Percentiles rank a stretch among this genome's conserved stretches.
Evolutionary conservation across 2,888 invertebrate species (phyloP).

Genomic region (Protodeltote pygarga): DNA sequence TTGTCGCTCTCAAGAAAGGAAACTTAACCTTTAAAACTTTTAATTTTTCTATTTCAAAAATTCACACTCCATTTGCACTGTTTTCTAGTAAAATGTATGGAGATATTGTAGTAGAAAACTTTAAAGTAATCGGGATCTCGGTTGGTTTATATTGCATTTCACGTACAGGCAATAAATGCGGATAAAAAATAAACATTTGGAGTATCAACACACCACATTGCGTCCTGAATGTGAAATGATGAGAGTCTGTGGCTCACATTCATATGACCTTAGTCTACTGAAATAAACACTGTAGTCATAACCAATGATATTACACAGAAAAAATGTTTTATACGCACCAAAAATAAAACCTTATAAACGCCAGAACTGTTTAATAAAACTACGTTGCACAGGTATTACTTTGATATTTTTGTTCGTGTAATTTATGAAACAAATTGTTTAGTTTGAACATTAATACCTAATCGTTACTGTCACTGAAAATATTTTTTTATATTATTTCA

Average conservation of each 20-base stretch:
- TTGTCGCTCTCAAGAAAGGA: not conserved
- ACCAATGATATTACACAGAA: too few species aligned
- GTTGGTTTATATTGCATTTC: conserved; percentile 25
- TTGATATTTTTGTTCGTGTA: too few species aligned
- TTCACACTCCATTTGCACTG: conserved; percentile 10
- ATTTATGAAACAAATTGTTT: too few species aligned
- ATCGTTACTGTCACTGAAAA: too few species aligned
- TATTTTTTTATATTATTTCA: too few species aligned
- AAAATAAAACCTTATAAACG: too few species aligned
- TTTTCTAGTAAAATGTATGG: conserved; percentile 8
- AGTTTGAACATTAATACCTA: too few species aligned
- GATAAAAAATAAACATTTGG: conserved; percentile 41
- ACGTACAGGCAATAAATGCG: conserved; percentile 39
- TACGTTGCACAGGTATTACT: too few species aligned
- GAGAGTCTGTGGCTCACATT: conserved; percentile 22
- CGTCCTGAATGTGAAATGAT: conserved; percentile 34
- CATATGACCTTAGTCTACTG: conserved; percentile 15
- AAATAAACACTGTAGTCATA: too few species aligned
- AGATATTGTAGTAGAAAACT: conserved; percentile 15
- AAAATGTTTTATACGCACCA: too few species aligned
- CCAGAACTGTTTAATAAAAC: too few species aligned
- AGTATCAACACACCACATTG: conserved; percentile 28
- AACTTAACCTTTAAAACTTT: not conserved
- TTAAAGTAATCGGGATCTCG: conserved; percentile 22
- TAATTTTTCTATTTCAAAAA: conserved; percentile 4